Conservation (phyloP, 2,888 invertebrate species). For the Stegana nigrithorax region DNA sequence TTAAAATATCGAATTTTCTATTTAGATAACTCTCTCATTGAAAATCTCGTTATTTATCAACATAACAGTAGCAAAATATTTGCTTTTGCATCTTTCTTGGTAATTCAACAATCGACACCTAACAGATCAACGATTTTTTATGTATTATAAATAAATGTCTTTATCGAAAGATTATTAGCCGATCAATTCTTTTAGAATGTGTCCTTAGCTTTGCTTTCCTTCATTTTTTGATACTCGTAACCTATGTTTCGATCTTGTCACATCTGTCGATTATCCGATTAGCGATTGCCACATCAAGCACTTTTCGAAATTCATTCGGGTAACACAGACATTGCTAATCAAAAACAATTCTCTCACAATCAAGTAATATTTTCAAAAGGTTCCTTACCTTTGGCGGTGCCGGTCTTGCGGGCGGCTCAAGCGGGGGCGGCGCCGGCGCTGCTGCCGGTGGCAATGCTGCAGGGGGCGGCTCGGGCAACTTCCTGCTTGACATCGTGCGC, state of each 20-base stretch:
- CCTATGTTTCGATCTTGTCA: too few relatives aligned
- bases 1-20: too few relatives aligned
- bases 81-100: too few relatives aligned
- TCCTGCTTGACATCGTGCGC: constrained; percentile 89
- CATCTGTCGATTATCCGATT: neutral
- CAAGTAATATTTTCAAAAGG: constrained; percentile 65
- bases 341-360: constrained; percentile 10
- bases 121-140: too few relatives aligned
- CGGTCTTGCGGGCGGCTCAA: constrained; percentile 61
- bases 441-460: constrained; percentile 70
- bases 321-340: neutral
- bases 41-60: too few relatives aligned
- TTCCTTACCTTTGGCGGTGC: constrained; percentile 69
- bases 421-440: constrained; percentile 57
- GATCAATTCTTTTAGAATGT: too few relatives aligned
- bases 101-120: too few relatives aligned
- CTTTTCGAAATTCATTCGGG: neutral
- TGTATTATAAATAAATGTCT: too few relatives aligned
- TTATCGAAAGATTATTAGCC: neutral
- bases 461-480: constrained; percentile 84
- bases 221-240: too few relatives aligned
- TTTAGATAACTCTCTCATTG: too few relatives aligned
- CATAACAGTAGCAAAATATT: too few relatives aligned
- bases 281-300: neutral
- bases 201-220: too few relatives aligned